phyloP scores from a whole-genome alignment of 2,888 invertebrate species.

The Chaetogeoica ovagalla region DNA sequence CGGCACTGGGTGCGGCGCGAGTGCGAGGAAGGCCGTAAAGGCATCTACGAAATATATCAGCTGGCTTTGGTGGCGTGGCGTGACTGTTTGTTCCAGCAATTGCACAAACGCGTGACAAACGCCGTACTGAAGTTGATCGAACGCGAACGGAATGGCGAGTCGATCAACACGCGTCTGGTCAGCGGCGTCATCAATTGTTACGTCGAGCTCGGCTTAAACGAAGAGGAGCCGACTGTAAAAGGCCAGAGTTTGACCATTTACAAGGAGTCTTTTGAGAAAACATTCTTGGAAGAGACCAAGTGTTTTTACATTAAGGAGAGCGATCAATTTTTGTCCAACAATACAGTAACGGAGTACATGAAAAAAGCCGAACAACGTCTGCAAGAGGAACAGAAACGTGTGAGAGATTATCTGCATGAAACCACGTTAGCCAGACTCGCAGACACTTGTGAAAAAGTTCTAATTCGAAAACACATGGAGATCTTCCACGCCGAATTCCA shows the following conservation, averaged over 20 bases:
- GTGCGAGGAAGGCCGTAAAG: slow-evolving; percentile 96
- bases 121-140: slow-evolving; percentile 96
- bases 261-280: slow-evolving; percentile 90
- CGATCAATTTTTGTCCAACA: slow-evolving; percentile 87
- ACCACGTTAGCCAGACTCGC: slow-evolving; percentile 87
- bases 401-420: slow-evolving; percentile 91
- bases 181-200: slow-evolving; percentile 99
- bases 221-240: slow-evolving; percentile 80
- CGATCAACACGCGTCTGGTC: slow-evolving; percentile 92
- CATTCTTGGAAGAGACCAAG: slow-evolving; percentile 93
- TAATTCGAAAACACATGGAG: slow-evolving; percentile 95
- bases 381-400: slow-evolving; percentile 89
- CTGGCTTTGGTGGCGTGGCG: slow-evolving; percentile 97
- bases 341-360: slow-evolving; percentile 76
- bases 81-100: slow-evolving; percentile 87
- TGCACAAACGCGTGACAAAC: slow-evolving; percentile 95
- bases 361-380: slow-evolving; percentile 81
- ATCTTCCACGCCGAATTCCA: slow-evolving; percentile 93
- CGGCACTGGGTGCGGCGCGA: slow-evolving; percentile 98
- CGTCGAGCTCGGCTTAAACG: slow-evolving; percentile 88
- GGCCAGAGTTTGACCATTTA: slow-evolving; percentile 85
- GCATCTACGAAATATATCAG: slow-evolving; percentile 98
- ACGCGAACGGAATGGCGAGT: slow-evolving; percentile 93
- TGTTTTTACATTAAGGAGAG: slow-evolving; percentile 94
- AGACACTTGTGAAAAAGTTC: slow-evolving; percentile 89